Evolutionary conservation across 2,797 vertebrate species (phyloP), one percentile per base, ranked within the genome.

Genomic region (Danionella dracula): DNA sequence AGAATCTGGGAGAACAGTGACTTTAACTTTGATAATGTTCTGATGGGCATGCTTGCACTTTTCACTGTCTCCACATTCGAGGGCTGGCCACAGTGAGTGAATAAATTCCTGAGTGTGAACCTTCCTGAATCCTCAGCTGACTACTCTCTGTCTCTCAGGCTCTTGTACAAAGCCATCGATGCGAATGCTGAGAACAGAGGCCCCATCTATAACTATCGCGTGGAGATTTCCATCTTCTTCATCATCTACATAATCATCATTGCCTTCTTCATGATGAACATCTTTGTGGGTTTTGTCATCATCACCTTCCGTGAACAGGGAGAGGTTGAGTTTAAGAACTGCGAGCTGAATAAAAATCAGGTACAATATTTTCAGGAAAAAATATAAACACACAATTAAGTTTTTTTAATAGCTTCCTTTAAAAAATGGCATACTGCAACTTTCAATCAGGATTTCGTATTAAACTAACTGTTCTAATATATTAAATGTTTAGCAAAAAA

Each of bases 211-310:
- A 98, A 99, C 91, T 90, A 97, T 82, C 91, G 95, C 0, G 94
- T 99, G 84, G 96, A 98, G 85, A 98, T 99, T 83, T 98, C 96
- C 71, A 94, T 98, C 83, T 99, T 99, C 85, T 99, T 99, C 88
- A 93, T 99, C 77, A 93, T 98, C 88, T 99, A 99, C 85, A 98
- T 99, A 86, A 99, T 99, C 88, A 97, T 98, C 86, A 99, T 99
- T 4, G 96, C 96, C 81, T 99, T 99, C 91, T 99, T 99, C 89
- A 99, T 99, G 96, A 99, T 99, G 96, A 99, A 99, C 87, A 99
- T 99, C 88, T 99, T 99, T 9, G 96, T 99, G 76, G 96, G 96
- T 79, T 99, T 99, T 13, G 96, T 99, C 90, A 99, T 99, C 78
- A 95, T 99, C 87, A 99, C 96, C 35, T 99, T 99, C 87, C 91